Percentiles rank a stretch among this genome's conserved stretches.
Evolutionary conservation across 2,113 vertebrate genomes (phyloP).

Genomic region (Antigone vipio): DNA sequence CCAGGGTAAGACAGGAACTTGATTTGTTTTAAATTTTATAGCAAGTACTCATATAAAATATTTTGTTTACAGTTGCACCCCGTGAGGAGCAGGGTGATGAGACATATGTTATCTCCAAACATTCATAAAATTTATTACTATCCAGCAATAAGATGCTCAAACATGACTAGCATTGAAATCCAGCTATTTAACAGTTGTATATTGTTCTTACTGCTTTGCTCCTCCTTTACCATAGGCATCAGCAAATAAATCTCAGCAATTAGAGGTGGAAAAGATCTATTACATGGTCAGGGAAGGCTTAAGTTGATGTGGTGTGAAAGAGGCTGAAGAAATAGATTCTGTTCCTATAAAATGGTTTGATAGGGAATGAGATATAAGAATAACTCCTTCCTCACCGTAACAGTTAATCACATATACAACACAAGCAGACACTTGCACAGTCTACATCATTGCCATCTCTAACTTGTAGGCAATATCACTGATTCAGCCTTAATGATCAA

Average conservation of each 20-base stretch:
- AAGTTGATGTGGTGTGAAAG: neutral
- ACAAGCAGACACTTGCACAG: neutral
- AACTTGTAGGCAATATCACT: neutral
- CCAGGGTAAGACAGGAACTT: neutral
- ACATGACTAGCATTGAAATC: neutral
- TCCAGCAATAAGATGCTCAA: neutral
- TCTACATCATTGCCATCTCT: neutral
- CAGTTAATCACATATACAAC: neutral
- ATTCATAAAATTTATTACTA: constrained; percentile 46
- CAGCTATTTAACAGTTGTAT: neutral
- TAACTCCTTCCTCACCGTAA: neutral
- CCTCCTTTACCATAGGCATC: neutral
- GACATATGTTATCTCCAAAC: constrained; percentile 20
- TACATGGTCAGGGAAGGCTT: neutral
- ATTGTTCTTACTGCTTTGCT: neutral
- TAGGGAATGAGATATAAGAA: neutral
- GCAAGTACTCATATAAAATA: neutral
- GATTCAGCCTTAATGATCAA: neutral
- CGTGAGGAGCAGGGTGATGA: neutral
- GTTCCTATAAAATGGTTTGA: neutral
- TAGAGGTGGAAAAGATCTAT: neutral
- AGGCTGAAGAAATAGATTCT: neutral
- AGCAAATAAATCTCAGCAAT: constrained; percentile 11
- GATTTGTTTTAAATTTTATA: constrained; percentile 54
- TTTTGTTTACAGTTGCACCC: constrained; percentile 33